These are phyloP conservation scores for Amphiprion clarkii DNA, from an alignment of 2,797 vertebrate species.

Conservation along the genomic window DNA sequence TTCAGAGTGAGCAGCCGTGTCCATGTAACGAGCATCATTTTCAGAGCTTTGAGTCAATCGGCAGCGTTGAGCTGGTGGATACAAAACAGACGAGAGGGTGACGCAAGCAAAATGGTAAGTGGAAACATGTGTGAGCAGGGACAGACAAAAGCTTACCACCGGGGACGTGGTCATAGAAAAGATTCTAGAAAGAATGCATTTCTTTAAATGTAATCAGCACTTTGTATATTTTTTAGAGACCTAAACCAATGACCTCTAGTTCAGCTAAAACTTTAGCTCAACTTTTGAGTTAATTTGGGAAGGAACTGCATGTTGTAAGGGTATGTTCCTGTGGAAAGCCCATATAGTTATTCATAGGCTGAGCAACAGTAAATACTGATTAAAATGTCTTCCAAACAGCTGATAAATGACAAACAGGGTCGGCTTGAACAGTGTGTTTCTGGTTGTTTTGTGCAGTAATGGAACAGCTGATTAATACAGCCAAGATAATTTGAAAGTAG, in stretches of 20 bases:
- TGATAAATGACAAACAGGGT: neutral
- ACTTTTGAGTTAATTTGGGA: constrained; percentile 16
- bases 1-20: constrained; percentile 27
- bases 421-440: neutral
- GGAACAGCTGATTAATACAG: neutral
- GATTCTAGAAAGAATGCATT: neutral
- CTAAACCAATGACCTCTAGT: neutral
- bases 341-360: neutral
- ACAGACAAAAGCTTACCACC: constrained; percentile 34
- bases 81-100: constrained; percentile 48
- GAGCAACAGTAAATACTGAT: neutral
- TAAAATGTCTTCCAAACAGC: neutral
- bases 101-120: constrained; percentile 78
- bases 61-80: constrained; percentile 30
- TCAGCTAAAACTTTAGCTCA: neutral
- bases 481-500: neutral
- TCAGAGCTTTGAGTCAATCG: constrained; percentile 28
- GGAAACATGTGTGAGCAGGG: constrained; percentile 62
- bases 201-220: neutral
- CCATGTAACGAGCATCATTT: constrained; percentile 50
- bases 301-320: constrained; percentile 36
- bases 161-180: neutral
- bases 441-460: neutral
- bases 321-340: constrained; percentile 20
- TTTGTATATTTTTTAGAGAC: neutral